phyloP scores from a whole-genome alignment of 1,140 invertebrate species.

The Orchestia grillus region DNA sequence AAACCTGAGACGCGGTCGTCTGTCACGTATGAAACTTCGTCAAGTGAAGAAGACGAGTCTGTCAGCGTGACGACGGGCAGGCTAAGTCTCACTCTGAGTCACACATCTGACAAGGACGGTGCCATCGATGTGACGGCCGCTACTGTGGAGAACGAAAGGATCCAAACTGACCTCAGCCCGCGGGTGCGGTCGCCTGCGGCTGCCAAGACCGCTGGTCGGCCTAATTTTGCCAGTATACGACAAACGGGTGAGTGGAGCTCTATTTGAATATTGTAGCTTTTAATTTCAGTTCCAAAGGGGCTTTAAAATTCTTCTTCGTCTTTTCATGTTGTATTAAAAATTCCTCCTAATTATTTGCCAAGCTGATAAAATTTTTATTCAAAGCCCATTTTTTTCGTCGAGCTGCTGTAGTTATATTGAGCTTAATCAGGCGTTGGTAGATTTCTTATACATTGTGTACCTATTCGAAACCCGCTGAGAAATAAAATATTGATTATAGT shows the following conservation, averaged over 20 bases:
- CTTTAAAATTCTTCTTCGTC: not conserved
- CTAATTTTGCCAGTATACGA: not conserved
- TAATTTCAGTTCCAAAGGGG: not conserved
- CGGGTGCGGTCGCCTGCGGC: not conserved
- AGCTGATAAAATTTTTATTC: too few species aligned
- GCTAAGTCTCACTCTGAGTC: constrained; percentile 62
- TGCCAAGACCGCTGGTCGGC: not conserved
- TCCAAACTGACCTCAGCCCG: constrained; percentile 55
- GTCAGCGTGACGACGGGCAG: constrained; percentile 66
- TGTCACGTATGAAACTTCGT: constrained; percentile 31
- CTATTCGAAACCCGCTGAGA: too few species aligned
- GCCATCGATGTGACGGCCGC: constrained; percentile 63
- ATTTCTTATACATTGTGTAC: too few species aligned
- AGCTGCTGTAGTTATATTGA: too few species aligned
- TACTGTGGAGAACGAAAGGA: constrained; percentile 62
- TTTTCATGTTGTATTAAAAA: not conserved
- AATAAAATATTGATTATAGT: too few species aligned
- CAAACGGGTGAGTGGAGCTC: not conserved
- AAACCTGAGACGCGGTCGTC: constrained; percentile 24
- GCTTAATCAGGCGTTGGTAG: too few species aligned
- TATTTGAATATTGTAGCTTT: not conserved
- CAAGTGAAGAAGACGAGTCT: constrained; percentile 64
- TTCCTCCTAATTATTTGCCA: too few species aligned
- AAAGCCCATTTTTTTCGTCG: too few species aligned
- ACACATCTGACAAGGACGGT: constrained; percentile 55